Evolutionary conservation across 2,797 vertebrate species (phyloP).

Genomic region (Urocyon cinereoargenteus): DNA sequence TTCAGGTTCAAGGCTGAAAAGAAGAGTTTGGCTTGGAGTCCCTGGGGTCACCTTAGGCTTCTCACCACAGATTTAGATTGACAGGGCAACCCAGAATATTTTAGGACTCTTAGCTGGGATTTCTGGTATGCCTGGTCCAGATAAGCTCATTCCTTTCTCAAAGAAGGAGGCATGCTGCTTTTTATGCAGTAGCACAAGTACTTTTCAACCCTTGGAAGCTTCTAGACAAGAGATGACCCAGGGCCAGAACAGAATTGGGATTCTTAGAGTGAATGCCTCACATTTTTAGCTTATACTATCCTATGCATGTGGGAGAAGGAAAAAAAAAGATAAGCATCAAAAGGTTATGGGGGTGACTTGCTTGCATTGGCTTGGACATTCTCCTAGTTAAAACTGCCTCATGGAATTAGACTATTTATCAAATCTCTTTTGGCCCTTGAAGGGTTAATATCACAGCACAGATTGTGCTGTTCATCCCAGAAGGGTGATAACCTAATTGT

Average conservation of each 20-base stretch:
- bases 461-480: not conserved
- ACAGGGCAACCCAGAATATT: not conserved
- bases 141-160: not conserved
- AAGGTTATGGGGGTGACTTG: not conserved
- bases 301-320: not conserved
- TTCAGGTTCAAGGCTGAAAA: not conserved
- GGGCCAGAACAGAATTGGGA: not conserved
- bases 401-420: not conserved
- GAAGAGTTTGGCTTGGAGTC: not conserved
- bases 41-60: not conserved
- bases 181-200: not conserved
- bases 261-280: not conserved
- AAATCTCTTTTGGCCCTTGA: not conserved
- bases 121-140: not conserved
- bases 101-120: not conserved
- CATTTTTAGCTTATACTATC: not conserved
- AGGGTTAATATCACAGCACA: not conserved
- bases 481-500: not conserved
- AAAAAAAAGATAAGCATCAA: not conserved
- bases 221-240: not conserved
- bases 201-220: not conserved
- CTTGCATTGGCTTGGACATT: not conserved
- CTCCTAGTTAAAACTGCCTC: not conserved
- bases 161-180: not conserved
- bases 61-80: not conserved